Evolutionary conservation across 2,888 invertebrate species (phyloP).

Genomic region (Linyphia triangularis): DNA sequence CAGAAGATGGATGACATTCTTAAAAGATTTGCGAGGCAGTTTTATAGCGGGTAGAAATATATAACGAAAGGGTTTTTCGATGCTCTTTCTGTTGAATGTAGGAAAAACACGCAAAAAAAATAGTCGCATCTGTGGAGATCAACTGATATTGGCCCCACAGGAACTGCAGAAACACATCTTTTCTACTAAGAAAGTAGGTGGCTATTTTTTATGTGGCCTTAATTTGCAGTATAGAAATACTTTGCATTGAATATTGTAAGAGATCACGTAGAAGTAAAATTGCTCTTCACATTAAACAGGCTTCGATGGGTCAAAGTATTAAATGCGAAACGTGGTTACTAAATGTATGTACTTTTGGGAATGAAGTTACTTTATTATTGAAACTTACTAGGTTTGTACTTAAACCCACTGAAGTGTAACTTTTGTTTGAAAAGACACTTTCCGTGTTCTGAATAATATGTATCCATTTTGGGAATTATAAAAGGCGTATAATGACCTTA

Average conservation of each 20-base stretch:
- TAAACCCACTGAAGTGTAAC: too few species aligned
- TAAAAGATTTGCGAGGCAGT: slow-evolving; percentile 68
- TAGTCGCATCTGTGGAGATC: slow-evolving; percentile 50
- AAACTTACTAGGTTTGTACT: too few species aligned
- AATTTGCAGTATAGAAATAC: neutral
- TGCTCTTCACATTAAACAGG: neutral
- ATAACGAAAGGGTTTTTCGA: slow-evolving; percentile 38
- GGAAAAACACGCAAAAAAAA: slow-evolving; percentile 4
- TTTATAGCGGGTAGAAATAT: slow-evolving; percentile 43
- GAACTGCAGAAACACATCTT: slow-evolving; percentile 52
- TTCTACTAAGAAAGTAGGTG: slow-evolving; percentile 27
- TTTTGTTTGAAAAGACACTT: too few species aligned
- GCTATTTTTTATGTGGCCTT: neutral
- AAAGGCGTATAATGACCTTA: too few species aligned
- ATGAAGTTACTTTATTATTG: too few species aligned
- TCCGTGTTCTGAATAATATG: too few species aligned
- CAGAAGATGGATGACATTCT: slow-evolving; percentile 69
- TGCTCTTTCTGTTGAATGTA: neutral
- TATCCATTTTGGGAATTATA: too few species aligned
- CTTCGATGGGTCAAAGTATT: neutral
- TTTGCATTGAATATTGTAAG: slow-evolving; percentile 18
- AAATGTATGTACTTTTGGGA: neutral
- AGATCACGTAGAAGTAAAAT: neutral
- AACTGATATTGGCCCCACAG: slow-evolving; percentile 52
- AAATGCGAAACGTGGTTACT: neutral